Evolutionary conservation across 2,888 invertebrate species (phyloP).

Genomic region (Orthonychiurus folsomi): DNA sequence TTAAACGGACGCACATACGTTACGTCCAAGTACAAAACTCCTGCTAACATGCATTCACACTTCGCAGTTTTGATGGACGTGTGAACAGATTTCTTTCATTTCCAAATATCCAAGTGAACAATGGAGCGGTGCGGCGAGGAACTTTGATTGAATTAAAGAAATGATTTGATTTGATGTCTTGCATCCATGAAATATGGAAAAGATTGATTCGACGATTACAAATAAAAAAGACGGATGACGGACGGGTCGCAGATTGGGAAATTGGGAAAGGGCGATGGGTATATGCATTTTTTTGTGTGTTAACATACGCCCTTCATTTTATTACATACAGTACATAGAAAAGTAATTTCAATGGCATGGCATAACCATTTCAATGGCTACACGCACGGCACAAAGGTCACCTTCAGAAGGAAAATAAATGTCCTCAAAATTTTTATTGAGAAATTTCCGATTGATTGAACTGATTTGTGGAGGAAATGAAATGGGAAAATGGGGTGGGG

Average conservation of each 20-base stretch:
- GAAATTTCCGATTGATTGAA: constrained; percentile 11
- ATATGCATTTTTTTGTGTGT: too few relatives aligned
- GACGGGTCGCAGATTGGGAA: constrained; percentile 4
- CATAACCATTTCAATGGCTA: too few relatives aligned
- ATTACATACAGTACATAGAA: neutral
- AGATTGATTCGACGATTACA: neutral
- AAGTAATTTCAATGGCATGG: neutral
- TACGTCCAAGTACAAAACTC: too few relatives aligned
- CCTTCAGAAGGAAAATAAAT: neutral
- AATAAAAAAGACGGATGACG: neutral
- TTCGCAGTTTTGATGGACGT: too few relatives aligned
- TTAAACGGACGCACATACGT: too few relatives aligned
- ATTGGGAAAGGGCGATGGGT: neutral
- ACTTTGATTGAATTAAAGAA: too few relatives aligned
- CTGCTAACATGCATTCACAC: too few relatives aligned
- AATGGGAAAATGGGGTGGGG: neutral
- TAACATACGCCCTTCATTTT: neutral
- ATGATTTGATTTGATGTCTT: neutral
- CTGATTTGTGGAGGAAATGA: too few relatives aligned
- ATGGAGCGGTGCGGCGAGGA: neutral
- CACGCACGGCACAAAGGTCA: neutral
- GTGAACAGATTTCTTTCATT: too few relatives aligned
- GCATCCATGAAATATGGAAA: neutral
- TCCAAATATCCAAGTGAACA: neutral
- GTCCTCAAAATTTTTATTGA: neutral